Percentiles rank a stretch among this genome's conserved stretches.
Conservation (phyloP, 2,797 vertebrate genomes). For the Prionace glauca region DNA sequence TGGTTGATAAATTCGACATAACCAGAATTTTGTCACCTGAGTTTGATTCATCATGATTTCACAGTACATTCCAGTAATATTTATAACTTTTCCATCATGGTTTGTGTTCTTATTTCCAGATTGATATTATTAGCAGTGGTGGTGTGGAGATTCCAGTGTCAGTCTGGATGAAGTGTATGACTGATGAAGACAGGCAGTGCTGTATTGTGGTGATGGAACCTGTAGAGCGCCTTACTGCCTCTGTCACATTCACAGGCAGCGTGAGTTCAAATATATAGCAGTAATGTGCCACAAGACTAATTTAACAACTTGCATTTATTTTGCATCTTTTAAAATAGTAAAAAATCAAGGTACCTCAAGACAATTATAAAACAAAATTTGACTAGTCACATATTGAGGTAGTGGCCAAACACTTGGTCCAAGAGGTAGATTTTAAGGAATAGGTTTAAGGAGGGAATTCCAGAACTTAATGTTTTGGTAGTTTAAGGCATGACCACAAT, state of each 20-base stretch:
- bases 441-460: not conserved
- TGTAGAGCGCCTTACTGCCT: conserved; percentile 72
- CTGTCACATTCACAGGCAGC: conserved; percentile 64
- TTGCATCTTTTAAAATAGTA: not conserved
- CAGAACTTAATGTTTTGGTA: too few species aligned
- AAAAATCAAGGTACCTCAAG: not conserved
- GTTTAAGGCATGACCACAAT: not conserved
- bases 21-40: too few species aligned
- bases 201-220: conserved; percentile 71
- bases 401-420: not conserved
- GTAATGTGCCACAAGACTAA: not conserved
- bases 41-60: not conserved
- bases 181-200: conserved; percentile 48
- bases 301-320: not conserved
- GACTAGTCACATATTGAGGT: not conserved
- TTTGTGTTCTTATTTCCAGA: conserved; percentile 51
- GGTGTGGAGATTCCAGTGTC: conserved; percentile 71
- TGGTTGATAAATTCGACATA: too few species aligned
- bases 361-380: not conserved
- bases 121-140: conserved; percentile 60
- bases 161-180: conserved; percentile 60
- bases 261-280: conserved; percentile 54
- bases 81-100: not conserved
- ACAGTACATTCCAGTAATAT: not conserved
- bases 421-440: not conserved